A percentile compares a stretch with the other conserved stretches of the same genome.
phyloP scores from a whole-genome alignment of 2,797 vertebrate genomes.

The Orientallactaga sibirica region DNA sequence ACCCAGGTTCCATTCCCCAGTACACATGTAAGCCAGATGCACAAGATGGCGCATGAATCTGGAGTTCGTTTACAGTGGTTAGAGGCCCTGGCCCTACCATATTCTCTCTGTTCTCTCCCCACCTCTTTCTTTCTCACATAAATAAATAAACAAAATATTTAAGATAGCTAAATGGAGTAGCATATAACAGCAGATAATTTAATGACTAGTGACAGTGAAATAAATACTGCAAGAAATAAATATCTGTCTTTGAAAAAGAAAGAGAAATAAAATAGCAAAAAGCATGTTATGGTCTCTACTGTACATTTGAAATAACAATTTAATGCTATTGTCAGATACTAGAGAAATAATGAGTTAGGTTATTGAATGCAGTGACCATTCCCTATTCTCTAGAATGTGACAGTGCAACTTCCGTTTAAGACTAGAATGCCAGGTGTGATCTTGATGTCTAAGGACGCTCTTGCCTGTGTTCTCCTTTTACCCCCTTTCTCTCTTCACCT shows the following conservation, averaged over 20 bases:
- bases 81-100: no score
- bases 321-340: neutral
- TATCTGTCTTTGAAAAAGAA: neutral
- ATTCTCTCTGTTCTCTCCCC: no score
- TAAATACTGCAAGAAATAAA: neutral
- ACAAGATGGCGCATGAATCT: no score
- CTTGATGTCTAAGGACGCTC: neutral
- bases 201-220: conserved; percentile 30
- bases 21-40: no score
- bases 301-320: conserved; percentile 45
- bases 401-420: neutral
- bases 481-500: neutral
- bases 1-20: no score
- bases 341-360: conserved; percentile 45
- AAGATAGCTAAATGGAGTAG: neutral
- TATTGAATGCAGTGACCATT: neutral
- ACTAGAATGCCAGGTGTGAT: neutral
- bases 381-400: neutral
- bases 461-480: neutral
- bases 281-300: neutral
- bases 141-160: no score
- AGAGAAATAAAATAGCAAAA: conserved; percentile 41
- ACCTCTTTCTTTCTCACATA: no score
- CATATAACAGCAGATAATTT: conserved; percentile 11
- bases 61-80: no score